These are phyloP conservation scores for Amphipoea oculea DNA, from an alignment of 2,888 invertebrate species.

Conservation along the genomic window DNA sequence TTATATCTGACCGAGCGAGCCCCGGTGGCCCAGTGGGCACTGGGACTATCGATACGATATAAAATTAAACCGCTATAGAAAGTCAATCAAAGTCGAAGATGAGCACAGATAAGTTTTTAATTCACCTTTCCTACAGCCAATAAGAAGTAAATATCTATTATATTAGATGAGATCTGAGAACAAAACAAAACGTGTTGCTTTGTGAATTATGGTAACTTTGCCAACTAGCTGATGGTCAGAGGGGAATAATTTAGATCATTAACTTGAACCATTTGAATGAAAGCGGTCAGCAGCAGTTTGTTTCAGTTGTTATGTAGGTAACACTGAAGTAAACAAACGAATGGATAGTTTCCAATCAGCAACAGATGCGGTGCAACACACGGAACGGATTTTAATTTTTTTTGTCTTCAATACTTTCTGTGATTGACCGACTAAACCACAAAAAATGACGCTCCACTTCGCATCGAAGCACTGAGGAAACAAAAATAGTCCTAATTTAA, in stretches of 20 bases:
- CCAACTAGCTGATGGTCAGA: not conserved
- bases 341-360: constrained; percentile 30
- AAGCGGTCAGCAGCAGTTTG: constrained; percentile 23
- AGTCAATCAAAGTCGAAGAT: constrained; percentile 85
- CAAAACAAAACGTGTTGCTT: constrained; percentile 14
- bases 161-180: constrained; percentile 5
- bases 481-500: constrained; percentile 28
- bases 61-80: constrained; percentile 86
- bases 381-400: constrained; percentile 55
- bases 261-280: constrained; percentile 8
- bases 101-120: constrained; percentile 71
- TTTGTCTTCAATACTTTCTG: constrained; percentile 40
- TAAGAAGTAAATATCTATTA: constrained; percentile 19
- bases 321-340: constrained; percentile 41
- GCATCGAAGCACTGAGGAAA: constrained; percentile 24
- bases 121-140: constrained; percentile 54
- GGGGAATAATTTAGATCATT: constrained; percentile 20
- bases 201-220: constrained; percentile 9
- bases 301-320: constrained; percentile 10
- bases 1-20: constrained; percentile 79
- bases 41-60: constrained; percentile 80
- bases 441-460: constrained; percentile 55
- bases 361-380: constrained; percentile 52
- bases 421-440: constrained; percentile 54
- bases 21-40: constrained; percentile 65